Conservation (phyloP, 2,888 invertebrate species). For the Acrobasis suavella region DNA sequence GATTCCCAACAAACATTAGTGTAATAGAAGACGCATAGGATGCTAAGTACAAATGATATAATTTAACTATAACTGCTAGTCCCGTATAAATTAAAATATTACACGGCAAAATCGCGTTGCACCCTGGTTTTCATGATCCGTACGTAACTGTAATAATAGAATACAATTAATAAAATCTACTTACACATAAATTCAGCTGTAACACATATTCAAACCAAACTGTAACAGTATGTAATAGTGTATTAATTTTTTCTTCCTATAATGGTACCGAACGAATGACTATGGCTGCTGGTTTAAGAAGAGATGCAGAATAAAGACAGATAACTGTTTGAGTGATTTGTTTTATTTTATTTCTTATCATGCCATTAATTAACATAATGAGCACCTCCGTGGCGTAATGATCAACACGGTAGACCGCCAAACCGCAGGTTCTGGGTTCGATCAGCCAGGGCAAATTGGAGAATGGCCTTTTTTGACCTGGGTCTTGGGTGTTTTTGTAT, state of each 20-base stretch:
- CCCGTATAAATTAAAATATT: conserved; percentile 65
- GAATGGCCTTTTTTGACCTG: too few relatives aligned
- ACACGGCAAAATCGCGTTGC: conserved; percentile 73
- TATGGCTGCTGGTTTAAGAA: conserved; percentile 80
- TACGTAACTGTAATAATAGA: conserved; percentile 77
- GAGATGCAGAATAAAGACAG: conserved; percentile 80
- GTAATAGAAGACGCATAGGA: conserved; percentile 76
- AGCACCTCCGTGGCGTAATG: too few relatives aligned
- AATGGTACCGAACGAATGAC: conserved; percentile 80
- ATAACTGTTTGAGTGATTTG: conserved; percentile 79
- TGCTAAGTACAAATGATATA: conserved; percentile 80
- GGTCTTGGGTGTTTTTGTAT: too few relatives aligned
- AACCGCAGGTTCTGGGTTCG: too few relatives aligned
- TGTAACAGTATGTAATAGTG: conserved; percentile 79
- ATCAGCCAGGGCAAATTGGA: too few relatives aligned
- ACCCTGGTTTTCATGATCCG: conserved; percentile 80
- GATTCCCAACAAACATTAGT: conserved; percentile 76
- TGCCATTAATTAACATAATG: too few relatives aligned
- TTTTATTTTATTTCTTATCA: conserved; percentile 57
- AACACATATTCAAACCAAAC: conserved; percentile 82
- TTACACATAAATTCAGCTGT: conserved; percentile 78
- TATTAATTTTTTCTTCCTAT: conserved; percentile 81
- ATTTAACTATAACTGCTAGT: conserved; percentile 78
- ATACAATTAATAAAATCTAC: conserved; percentile 70
- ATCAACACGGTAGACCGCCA: too few relatives aligned